A percentile compares a stretch with the other conserved stretches of the same genome.
phyloP scores from a whole-genome alignment of 2,888 invertebrate genomes.

The Priocnemis perturbator region DNA sequence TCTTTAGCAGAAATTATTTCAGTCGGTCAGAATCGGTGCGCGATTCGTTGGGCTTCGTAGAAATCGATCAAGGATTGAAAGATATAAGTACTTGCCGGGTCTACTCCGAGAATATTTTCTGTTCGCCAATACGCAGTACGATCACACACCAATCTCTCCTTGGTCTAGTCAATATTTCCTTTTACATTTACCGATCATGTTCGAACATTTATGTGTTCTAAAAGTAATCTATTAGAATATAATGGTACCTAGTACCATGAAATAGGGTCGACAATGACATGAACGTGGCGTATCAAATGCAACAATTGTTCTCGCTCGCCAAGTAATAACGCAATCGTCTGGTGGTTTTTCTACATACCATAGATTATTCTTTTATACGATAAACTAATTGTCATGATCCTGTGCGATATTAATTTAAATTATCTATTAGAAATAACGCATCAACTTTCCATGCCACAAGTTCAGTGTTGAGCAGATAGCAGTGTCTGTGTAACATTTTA shows the following conservation, averaged over 20 bases:
- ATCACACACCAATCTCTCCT: conserved; percentile 29
- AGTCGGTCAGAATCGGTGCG: too few relatives aligned
- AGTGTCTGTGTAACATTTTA: too few relatives aligned
- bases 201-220: too few relatives aligned
- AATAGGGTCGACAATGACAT: too few relatives aligned
- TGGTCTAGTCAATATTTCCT: conserved; percentile 50
- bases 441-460: conserved; percentile 21
- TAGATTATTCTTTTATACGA: conserved; percentile 43
- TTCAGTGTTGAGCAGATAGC: too few relatives aligned
- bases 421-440: conserved; percentile 33
- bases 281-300: conserved; percentile 24
- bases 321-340: conserved; percentile 4
- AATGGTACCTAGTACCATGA: neutral
- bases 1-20: conserved; percentile 8
- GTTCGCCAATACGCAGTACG: too few relatives aligned
- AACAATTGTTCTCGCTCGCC: conserved; percentile 21
- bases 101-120: conserved; percentile 3
- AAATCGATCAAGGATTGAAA: conserved; percentile 8
- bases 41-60: too few relatives aligned
- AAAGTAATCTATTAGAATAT: neutral
- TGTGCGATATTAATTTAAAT: conserved; percentile 42
- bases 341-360: conserved; percentile 34
- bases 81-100: neutral
- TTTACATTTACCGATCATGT: conserved; percentile 25
- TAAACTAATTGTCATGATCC: conserved; percentile 28